A percentile compares a stretch with the other conserved stretches of the same genome.
phyloP scores from a whole-genome alignment of 2,797 vertebrate species.

The Chaetophractus vellerosus region DNA sequence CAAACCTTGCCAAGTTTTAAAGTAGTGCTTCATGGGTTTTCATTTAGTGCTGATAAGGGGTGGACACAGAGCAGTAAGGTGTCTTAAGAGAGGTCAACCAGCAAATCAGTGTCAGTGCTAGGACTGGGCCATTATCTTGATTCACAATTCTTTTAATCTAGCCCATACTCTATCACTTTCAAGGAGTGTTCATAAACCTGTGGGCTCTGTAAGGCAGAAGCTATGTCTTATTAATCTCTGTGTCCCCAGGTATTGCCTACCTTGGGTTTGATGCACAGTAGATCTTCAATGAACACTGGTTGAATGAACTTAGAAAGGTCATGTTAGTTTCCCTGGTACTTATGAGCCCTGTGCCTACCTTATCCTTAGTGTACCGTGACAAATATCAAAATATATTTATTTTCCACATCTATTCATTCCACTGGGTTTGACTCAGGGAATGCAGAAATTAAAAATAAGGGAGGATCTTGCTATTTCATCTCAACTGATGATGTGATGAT shows the following conservation, averaged over 20 bases:
- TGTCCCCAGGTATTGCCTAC: background rate
- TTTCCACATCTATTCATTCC: background rate
- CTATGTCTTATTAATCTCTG: background rate
- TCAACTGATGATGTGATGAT: background rate
- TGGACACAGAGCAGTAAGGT: constrained; percentile 22
- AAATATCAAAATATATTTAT: constrained; percentile 14
- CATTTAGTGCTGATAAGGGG: constrained; percentile 45
- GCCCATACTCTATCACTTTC: constrained; percentile 66
- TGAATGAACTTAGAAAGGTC: background rate
- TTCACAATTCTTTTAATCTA: constrained; percentile 63
- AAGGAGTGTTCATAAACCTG: constrained; percentile 13
- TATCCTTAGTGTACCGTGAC: background rate
- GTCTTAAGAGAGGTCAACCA: constrained; percentile 54
- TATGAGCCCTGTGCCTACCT: background rate
- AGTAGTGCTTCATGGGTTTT: constrained; percentile 55
- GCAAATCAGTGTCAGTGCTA: background rate
- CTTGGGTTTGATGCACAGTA: background rate
- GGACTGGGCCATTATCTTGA: constrained; percentile 49
- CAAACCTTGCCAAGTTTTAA: constrained; percentile 65
- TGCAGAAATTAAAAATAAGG: constrained; percentile 17
- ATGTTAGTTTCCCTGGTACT: background rate
- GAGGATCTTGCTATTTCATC: background rate
- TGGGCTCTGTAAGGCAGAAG: constrained; percentile 10
- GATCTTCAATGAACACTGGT: background rate
- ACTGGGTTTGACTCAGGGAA: background rate